Evolutionary conservation across 2,797 vertebrate species (phyloP).

Genomic region (Sebastes hubbsi): DNA sequence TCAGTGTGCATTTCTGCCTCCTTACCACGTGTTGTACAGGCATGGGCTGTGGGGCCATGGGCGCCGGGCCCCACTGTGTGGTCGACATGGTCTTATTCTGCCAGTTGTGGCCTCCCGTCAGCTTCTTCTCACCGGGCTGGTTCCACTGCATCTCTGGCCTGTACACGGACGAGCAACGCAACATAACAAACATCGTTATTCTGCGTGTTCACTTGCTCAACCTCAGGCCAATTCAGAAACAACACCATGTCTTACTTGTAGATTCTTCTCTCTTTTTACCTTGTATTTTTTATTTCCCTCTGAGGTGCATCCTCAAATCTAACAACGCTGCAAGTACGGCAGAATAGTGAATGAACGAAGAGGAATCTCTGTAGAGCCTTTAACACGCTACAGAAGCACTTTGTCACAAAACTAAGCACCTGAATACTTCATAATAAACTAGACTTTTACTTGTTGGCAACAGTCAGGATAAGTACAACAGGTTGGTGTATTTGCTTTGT

Average conservation of each 20-base stretch:
- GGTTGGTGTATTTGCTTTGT: background rate
- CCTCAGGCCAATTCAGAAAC: background rate
- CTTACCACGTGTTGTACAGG: constrained; percentile 88
- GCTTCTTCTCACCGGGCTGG: constrained; percentile 85
- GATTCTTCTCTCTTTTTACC: background rate
- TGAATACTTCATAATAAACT: background rate
- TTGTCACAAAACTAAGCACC: background rate
- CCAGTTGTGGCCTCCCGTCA: constrained; percentile 86
- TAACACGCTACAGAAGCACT: background rate
- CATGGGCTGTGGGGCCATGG: constrained; percentile 83
- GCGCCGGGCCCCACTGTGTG: constrained; percentile 82
- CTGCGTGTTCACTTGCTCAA: background rate
- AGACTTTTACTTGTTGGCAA: background rate
- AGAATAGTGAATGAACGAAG: background rate
- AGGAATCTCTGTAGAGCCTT: background rate
- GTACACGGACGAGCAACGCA: background rate
- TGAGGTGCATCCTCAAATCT: background rate
- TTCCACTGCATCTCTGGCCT: constrained; percentile 89
- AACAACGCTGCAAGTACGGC: background rate
- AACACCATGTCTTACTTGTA: background rate
- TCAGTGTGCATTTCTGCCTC: background rate
- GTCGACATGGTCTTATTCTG: constrained; percentile 87
- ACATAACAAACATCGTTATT: background rate
- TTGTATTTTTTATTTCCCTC: background rate
- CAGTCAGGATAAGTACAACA: background rate